These are phyloP conservation scores for Electrona antarctica DNA, from an alignment of 2,113 vertebrate species.

Conservation along the genomic window DNA sequence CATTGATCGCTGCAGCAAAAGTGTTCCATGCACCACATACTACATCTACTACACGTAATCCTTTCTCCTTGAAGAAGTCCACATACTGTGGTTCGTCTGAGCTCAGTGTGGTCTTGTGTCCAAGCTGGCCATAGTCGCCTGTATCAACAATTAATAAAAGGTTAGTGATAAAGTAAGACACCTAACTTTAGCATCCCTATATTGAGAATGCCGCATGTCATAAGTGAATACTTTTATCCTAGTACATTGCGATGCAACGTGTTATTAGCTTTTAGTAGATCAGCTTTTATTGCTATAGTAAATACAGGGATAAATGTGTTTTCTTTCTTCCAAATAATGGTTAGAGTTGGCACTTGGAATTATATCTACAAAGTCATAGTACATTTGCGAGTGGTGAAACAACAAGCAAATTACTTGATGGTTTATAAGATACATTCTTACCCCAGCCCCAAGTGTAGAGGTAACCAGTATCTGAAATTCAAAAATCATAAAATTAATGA, in stretches of 20 bases:
- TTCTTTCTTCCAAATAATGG: neutral
- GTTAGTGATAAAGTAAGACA: neutral
- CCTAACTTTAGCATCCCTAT: too few species aligned
- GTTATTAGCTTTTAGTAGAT: too few species aligned
- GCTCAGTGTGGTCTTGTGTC: slow-evolving; percentile 76
- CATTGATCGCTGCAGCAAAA: slow-evolving; percentile 71
- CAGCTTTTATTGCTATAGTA: too few species aligned
- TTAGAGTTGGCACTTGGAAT: neutral
- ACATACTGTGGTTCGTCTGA: slow-evolving; percentile 83
- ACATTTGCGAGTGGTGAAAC: neutral
- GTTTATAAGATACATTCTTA: slow-evolving; percentile 73
- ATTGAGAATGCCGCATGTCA: too few species aligned
- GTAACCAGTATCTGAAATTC: slow-evolving; percentile 81
- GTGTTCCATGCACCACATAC: slow-evolving; percentile 93
- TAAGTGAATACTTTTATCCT: too few species aligned
- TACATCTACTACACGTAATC: slow-evolving; percentile 79
- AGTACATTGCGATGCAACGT: too few species aligned
- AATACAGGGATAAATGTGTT: neutral
- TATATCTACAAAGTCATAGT: neutral
- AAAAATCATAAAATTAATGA: neutral
- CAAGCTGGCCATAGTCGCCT: slow-evolving; percentile 96
- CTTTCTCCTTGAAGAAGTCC: slow-evolving; percentile 73
- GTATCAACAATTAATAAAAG: slow-evolving; percentile 27
- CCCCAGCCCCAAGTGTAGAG: slow-evolving; percentile 99
- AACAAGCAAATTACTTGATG: neutral